Evolutionary conservation across 2,888 invertebrate genomes (phyloP), one percentile per base, ranked within the genome.

Genomic region (Trichopoda pennipes): DNA sequence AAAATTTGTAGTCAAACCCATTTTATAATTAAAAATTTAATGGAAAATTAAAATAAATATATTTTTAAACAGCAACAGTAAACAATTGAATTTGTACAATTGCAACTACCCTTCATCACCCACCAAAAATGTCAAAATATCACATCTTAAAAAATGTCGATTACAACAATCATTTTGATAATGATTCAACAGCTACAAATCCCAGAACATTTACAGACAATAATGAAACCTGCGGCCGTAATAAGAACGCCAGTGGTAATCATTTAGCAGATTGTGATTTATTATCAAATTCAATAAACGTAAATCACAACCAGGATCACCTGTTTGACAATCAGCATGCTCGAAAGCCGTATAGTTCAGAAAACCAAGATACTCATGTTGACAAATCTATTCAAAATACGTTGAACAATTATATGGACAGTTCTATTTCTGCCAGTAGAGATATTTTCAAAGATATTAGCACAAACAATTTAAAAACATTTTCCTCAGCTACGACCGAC

Each of bases 41-140:
- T 35, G 8, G 4, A 35, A 35, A 35, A 35, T 35, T 10, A 6
- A 35, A 35, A 35, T 8, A 35, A 35, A 35, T 35, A 6, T 35
- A 35, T 4, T 16, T 23, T 21, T 3, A 23, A 63, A 68, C 28
- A 58, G 19, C 55, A 63, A 68, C 51, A 51, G 19, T 58, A 69
- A 68, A 68, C 38, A 28, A 47, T 56, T 74, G 32, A 66, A 28
- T 16, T 53, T 23, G 23, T 53, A 55, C 23, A 55, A 9, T 42
- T 32, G 49, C 21, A 79, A 55, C 12, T 8, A 19, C 44, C 17
- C 14, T 14, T 12, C 23, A 73, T 44, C 53, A 69, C 38, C 21
- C 75, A 68, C 58, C 69, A 63, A 80, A 86, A 81, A 88, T 88
- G 88, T 86, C 88, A 84, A 87, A 87, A 85, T 88, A 88, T 86